Evolutionary conservation across 2,888 invertebrate species (phyloP), one percentile per base, ranked within the genome.

Genomic region (Gasteruption jaculator): DNA sequence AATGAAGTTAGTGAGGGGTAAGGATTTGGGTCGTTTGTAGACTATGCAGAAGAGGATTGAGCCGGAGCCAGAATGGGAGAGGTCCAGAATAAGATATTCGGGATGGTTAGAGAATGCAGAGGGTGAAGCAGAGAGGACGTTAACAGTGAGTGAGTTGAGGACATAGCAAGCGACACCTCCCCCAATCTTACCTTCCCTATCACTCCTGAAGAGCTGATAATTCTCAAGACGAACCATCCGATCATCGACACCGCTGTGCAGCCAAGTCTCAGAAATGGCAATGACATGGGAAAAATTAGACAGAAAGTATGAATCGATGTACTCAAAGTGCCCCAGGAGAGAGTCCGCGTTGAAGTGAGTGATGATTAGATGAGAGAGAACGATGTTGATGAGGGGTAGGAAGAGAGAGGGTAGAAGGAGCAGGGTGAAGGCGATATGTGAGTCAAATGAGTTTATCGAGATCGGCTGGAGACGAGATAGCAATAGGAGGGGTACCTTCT

Each of bases 261-360:
- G 25, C 39, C 39, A 39, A 3, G 39, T 34, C 18, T 39, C 39
- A 3, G 33, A 33, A 10, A 39, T 24, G 1, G 39, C 31, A 10
- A 39, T 33, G 4, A 40, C n/a, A 24, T 26, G 40, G 11, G 16
- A 40, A n/a, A 16, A 15, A 8, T 25, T 24, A 5, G 3, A n/a
- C 3, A 16, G 10, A 0, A 35, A 2, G 8, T 25, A n/a, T 3
- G 15, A 5, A 14, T 14, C 18, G 7, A 36, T 16, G 8, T 15
- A 12, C 2, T 36, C 36, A 5, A 36, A 24, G 14, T 25, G 25
- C n/a, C n/a, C n/a, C n/a, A n/a, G n/a, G n/a, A n/a, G n/a, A n/a
- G n/a, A n/a, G n/a, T n/a, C n/a, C n/a, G 25, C 25, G 2, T 25
- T 25, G 6, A 25, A 25, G n/a, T 25, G 25, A 25, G 25, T 11